Evolutionary conservation across 2,888 invertebrate species (phyloP).

Genomic region (Belgica antarctica): DNA sequence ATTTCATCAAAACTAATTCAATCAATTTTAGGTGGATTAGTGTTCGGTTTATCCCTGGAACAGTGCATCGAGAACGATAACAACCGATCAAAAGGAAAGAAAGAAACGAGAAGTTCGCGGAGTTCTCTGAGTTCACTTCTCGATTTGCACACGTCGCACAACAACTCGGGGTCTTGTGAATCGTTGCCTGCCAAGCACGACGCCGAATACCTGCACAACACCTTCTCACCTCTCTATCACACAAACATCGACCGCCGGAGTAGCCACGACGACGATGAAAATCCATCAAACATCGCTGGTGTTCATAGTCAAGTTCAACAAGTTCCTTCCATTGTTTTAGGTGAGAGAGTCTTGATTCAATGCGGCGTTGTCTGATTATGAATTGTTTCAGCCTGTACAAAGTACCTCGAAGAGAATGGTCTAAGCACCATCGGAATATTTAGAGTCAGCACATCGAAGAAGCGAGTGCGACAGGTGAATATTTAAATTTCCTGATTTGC

Average conservation of each 20-base stretch:
- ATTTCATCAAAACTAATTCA: constrained; percentile 8
- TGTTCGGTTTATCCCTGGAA: constrained; percentile 80
- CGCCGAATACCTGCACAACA: constrained; percentile 37
- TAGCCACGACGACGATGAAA: constrained; percentile 51
- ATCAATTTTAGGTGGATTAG: constrained; percentile 59
- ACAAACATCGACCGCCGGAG: constrained; percentile 47
- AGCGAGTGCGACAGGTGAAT: constrained; percentile 81
- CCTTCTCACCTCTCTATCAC: constrained; percentile 34
- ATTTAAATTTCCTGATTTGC: background rate
- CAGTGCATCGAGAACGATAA: constrained; percentile 81
- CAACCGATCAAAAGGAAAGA: constrained; percentile 54
- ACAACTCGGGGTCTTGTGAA: constrained; percentile 68
- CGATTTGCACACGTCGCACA: constrained; percentile 49
- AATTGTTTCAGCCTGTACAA: constrained; percentile 77
- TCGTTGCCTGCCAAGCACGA: constrained; percentile 56
- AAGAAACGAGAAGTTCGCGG: constrained; percentile 51
- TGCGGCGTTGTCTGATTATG: no score
- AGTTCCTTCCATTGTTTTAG: constrained; percentile 76
- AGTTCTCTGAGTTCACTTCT: constrained; percentile 50
- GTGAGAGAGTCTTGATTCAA: no score
- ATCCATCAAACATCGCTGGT: constrained; percentile 47
- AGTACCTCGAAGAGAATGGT: constrained; percentile 77
- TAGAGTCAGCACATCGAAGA: constrained; percentile 88
- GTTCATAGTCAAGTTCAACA: constrained; percentile 52
- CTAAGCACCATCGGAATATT: constrained; percentile 85